phyloP scores from a whole-genome alignment of 2,113 vertebrate species.

The Heterocephalus glaber region DNA sequence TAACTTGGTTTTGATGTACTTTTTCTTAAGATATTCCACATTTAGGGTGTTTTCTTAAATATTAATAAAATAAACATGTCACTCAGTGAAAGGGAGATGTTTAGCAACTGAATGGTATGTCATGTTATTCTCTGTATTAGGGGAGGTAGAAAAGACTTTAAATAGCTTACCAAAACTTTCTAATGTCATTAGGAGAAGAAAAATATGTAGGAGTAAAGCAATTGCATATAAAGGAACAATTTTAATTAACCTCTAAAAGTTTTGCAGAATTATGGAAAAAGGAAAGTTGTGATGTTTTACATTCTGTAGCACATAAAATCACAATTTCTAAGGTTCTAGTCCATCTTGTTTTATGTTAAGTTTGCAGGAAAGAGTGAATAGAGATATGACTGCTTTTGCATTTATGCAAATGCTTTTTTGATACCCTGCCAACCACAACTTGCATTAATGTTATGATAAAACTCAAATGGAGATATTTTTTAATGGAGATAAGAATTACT shows the following conservation, averaged over 20 bases:
- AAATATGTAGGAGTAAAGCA: background rate
- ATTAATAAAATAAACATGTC: background rate
- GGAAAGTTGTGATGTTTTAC: background rate
- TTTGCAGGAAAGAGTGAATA: background rate
- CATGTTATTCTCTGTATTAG: background rate
- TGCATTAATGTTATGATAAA: slow-evolving; percentile 26
- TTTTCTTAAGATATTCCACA: slow-evolving; percentile 5
- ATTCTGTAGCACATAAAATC: background rate
- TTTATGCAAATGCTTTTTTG: slow-evolving; percentile 49
- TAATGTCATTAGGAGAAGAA: background rate
- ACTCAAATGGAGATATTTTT: background rate
- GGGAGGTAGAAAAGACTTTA: background rate
- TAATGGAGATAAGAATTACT: background rate
- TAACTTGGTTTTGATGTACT: background rate
- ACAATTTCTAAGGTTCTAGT: background rate
- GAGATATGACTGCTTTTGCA: background rate
- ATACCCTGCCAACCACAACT: background rate
- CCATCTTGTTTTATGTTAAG: slow-evolving; percentile 3
- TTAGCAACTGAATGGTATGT: background rate
- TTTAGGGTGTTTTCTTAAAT: background rate
- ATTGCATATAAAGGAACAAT: background rate
- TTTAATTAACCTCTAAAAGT: slow-evolving; percentile 5
- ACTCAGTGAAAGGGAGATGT: background rate
- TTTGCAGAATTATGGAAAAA: background rate
- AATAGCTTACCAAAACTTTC: background rate